A percentile compares a stretch with the other conserved stretches of the same genome.
phyloP scores from a whole-genome alignment of 2,797 vertebrate genomes.

The Poeciliopsis presidionis region DNA sequence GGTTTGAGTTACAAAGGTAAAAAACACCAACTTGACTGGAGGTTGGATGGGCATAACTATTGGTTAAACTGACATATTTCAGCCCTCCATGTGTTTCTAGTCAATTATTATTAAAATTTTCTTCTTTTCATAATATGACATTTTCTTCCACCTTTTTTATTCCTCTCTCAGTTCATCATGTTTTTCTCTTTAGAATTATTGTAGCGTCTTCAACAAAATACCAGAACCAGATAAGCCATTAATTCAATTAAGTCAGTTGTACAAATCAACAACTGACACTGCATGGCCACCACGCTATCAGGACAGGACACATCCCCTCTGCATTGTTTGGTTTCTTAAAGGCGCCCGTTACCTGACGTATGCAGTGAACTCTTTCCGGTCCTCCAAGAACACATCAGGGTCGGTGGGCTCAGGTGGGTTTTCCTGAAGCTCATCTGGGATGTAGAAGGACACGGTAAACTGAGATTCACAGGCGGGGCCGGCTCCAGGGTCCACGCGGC shows the following conservation, averaged over 20 bases:
- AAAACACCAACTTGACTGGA: not conserved
- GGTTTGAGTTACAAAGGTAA: not conserved
- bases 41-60: not conserved
- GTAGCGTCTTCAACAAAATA: not conserved
- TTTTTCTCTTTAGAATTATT: not conserved
- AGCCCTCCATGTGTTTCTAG: not conserved
- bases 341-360: slow-evolving; percentile 78
- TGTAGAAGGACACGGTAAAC: slow-evolving; percentile 80
- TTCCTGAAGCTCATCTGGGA: slow-evolving; percentile 79
- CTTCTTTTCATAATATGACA: not conserved
- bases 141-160: not conserved
- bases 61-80: not conserved
- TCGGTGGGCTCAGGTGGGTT: slow-evolving; percentile 79
- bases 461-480: slow-evolving; percentile 76
- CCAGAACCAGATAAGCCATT: not conserved
- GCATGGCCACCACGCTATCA: not conserved
- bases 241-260: not conserved
- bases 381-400: slow-evolving; percentile 79
- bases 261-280: not conserved
- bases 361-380: slow-evolving; percentile 78
- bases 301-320: not conserved
- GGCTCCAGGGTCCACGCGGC: slow-evolving; percentile 79
- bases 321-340: not conserved
- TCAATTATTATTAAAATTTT: not conserved
- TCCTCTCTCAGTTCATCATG: not conserved